Evolutionary conservation across 1,140 invertebrate genomes (phyloP).

Genomic region (Chlorops oryzae): DNA sequence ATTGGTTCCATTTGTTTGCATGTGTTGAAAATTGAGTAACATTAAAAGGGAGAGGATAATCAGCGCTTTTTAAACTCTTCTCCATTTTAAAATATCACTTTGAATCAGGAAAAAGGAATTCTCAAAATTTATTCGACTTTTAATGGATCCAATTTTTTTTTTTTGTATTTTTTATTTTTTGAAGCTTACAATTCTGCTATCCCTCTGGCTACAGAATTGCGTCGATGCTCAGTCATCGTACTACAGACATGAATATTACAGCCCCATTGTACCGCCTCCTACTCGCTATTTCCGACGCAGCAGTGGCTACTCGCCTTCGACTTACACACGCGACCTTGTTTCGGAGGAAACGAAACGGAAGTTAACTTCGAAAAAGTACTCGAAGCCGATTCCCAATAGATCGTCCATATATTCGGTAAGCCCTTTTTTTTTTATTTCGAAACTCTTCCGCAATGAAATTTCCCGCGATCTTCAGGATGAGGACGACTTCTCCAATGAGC

Average conservation of each 20-base stretch:
- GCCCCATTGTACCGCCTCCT: slow-evolving; percentile 22
- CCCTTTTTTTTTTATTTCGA: background rate
- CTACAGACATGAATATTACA: slow-evolving; percentile 31
- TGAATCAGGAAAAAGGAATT: no score
- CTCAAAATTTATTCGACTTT: no score
- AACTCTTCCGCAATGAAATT: background rate
- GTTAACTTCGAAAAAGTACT: slow-evolving; percentile 28
- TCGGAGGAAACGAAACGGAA: slow-evolving; percentile 38
- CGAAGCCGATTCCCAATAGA: slow-evolving; percentile 35
- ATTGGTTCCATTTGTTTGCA: no score
- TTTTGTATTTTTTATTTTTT: no score
- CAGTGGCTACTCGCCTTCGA: background rate
- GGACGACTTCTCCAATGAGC: slow-evolving; percentile 36
- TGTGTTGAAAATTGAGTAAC: no score
- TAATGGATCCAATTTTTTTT: no score
- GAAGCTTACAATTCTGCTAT: no score
- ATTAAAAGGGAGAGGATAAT: no score
- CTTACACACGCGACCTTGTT: slow-evolving; percentile 24
- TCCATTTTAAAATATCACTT: no score
- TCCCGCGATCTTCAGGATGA: slow-evolving; percentile 24
- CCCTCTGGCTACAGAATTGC: slow-evolving; percentile 22
- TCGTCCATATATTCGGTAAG: slow-evolving; percentile 35
- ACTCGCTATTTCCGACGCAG: slow-evolving; percentile 17
- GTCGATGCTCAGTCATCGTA: slow-evolving; percentile 24
- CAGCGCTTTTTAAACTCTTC: no score